Percentiles rank a stretch among this genome's conserved stretches.
Conservation (phyloP, 2,797 vertebrate genomes). For the Hypotaenidia philippensis region DNA sequence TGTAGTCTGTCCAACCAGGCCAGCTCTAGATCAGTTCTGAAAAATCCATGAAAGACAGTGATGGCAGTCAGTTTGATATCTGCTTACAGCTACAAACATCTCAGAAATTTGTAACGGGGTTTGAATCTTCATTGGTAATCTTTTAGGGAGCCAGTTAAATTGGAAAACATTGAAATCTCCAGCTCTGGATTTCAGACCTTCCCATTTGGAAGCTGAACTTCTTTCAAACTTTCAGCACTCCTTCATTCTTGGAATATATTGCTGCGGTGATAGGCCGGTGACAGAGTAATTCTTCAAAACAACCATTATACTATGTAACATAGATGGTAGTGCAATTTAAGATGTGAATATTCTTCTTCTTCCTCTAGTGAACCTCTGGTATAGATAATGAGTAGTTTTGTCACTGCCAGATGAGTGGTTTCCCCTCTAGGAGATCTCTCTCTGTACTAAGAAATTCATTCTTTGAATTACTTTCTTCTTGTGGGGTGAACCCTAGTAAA, state of each 20-base stretch:
- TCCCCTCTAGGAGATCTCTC: constrained; percentile 17
- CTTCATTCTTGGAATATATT: not conserved
- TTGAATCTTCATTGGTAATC: not conserved
- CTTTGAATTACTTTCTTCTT: constrained; percentile 44
- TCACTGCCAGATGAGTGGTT: not conserved
- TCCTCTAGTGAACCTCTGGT: not conserved
- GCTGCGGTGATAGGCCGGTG: not conserved
- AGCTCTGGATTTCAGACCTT: not conserved
- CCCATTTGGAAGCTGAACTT: not conserved
- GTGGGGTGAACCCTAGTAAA: constrained; percentile 12
- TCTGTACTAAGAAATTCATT: constrained; percentile 11
- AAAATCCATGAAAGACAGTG: not conserved
- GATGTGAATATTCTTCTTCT: constrained; percentile 24
- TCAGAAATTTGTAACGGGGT: not conserved
- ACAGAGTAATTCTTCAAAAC: not conserved
- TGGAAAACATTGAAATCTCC: not conserved
- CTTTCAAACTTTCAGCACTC: not conserved
- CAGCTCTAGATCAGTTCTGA: not conserved
- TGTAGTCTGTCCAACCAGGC: not conserved
- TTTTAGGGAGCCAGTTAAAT: not conserved
- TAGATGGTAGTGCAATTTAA: not conserved
- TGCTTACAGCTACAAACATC: not conserved
- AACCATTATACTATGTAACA: not conserved
- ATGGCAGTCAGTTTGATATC: not conserved
- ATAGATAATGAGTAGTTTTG: not conserved